A percentile compares a stretch with the other conserved stretches of the same genome.
Evolutionary conservation across 1,140 invertebrate genomes (phyloP).

Genomic region (Orchestia grillus): DNA sequence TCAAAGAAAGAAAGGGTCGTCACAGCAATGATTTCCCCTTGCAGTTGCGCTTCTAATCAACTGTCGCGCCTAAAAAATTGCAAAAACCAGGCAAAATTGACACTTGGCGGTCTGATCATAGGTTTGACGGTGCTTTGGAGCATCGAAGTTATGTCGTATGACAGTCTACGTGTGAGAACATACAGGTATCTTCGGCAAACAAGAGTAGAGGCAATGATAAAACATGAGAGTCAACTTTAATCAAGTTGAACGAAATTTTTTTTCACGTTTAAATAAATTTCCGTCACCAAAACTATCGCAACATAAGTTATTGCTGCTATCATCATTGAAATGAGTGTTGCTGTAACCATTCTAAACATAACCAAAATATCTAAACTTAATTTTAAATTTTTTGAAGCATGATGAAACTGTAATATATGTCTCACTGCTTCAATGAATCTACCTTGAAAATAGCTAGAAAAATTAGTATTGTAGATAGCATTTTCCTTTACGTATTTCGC

Average conservation of each 20-base stretch:
- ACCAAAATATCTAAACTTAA: neutral
- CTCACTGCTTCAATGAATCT: too few relatives aligned
- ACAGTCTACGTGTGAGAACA: neutral
- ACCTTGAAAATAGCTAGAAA: neutral
- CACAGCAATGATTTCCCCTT: slow-evolving; percentile 49
- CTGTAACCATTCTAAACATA: neutral
- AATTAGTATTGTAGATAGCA: neutral
- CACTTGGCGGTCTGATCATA: slow-evolving; percentile 32
- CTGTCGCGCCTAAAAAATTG: slow-evolving; percentile 44
- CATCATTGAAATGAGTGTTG: neutral
- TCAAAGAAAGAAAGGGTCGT: slow-evolving; percentile 55
- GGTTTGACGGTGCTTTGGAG: neutral
- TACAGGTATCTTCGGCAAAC: neutral
- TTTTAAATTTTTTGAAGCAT: too few relatives aligned
- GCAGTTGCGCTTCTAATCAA: slow-evolving; percentile 47
- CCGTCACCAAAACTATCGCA: neutral
- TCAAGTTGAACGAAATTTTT: neutral
- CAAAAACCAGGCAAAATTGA: slow-evolving; percentile 35
- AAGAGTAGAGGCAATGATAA: neutral
- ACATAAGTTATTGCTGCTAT: neutral
- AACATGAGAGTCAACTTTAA: neutral
- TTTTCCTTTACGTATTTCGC: too few relatives aligned
- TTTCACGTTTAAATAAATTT: neutral
- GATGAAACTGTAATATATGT: too few relatives aligned
- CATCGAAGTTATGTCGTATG: neutral